A percentile compares a stretch with the other conserved stretches of the same genome.
Evolutionary conservation across 2,797 vertebrate species (phyloP).

Genomic region (Potorous gilbertii): DNA sequence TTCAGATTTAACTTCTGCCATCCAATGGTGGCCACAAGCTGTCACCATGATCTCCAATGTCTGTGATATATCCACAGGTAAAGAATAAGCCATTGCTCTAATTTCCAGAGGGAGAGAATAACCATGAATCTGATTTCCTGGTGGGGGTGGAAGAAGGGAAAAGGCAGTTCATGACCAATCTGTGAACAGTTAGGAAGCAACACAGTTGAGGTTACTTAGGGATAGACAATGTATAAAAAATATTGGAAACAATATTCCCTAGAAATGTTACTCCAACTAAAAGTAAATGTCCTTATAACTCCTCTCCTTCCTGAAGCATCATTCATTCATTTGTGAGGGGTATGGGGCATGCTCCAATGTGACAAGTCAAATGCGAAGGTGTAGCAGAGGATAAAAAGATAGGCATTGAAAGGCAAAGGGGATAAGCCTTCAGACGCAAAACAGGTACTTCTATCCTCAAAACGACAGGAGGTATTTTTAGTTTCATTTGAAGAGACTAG

Average conservation of each 20-base stretch:
- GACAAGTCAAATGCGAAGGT: not conserved
- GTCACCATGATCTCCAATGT: not conserved
- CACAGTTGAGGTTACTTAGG: not conserved
- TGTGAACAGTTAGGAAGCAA: not conserved
- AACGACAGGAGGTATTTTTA: not conserved
- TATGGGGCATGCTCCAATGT: not conserved
- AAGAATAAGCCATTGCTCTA: not conserved
- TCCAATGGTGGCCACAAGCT: not conserved
- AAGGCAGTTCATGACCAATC: not conserved
- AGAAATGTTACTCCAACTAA: not conserved
- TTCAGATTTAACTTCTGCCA: not conserved
- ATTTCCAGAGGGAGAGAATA: not conserved
- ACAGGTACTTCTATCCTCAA: not conserved
- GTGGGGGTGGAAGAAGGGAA: too few relatives aligned
- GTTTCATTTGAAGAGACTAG: not conserved
- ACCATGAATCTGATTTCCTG: not conserved
- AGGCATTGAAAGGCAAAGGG: not conserved
- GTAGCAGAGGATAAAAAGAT: not conserved
- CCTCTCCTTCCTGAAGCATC: not conserved
- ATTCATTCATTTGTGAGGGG: not conserved
- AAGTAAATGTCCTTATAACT: not conserved
- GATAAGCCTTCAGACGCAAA: not conserved
- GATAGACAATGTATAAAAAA: not conserved
- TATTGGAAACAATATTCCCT: not conserved
- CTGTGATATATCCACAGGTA: not conserved